Percentiles rank a stretch among this genome's conserved stretches.
phyloP scores from a whole-genome alignment of 2,888 invertebrate species.

The Tinea pellionella region DNA sequence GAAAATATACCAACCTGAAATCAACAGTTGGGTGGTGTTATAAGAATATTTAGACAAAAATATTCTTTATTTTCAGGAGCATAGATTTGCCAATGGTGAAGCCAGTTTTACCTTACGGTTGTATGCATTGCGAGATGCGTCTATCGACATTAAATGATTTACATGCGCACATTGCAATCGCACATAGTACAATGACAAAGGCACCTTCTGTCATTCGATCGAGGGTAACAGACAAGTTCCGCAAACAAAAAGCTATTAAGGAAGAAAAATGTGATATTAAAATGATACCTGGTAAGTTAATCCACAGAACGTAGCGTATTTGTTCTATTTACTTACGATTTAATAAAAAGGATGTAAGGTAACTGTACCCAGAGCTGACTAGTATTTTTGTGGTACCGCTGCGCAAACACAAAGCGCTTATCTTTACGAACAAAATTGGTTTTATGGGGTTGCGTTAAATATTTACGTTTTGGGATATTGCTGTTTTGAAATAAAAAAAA shows the following conservation, averaged over 20 bases:
- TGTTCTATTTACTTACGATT: too few species aligned
- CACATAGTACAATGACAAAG: conserved; percentile 35
- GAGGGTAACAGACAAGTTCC: neutral
- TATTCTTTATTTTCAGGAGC: neutral
- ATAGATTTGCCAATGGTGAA: neutral
- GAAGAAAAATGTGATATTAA: conserved; percentile 28
- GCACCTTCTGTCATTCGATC: neutral
- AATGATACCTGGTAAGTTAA: conserved; percentile 28
- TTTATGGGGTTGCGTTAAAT: too few species aligned
- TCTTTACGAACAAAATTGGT: too few species aligned
- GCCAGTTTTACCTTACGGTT: conserved; percentile 45
- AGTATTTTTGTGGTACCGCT: too few species aligned
- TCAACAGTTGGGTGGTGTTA: too few species aligned
- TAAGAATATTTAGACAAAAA: neutral
- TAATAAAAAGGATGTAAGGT: too few species aligned
- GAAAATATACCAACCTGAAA: too few species aligned
- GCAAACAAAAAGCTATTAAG: conserved; percentile 38
- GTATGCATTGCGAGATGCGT: conserved; percentile 67
- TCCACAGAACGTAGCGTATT: too few species aligned
- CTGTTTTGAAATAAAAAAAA: too few species aligned
- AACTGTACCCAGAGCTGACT: too few species aligned
- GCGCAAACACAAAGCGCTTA: too few species aligned
- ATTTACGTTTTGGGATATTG: too few species aligned
- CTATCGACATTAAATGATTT: conserved; percentile 73
- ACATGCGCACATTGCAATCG: conserved; percentile 69